These are phyloP conservation scores for Euglossa dilemma DNA, from an alignment of 1,140 invertebrate species.

Conservation along the genomic window DNA sequence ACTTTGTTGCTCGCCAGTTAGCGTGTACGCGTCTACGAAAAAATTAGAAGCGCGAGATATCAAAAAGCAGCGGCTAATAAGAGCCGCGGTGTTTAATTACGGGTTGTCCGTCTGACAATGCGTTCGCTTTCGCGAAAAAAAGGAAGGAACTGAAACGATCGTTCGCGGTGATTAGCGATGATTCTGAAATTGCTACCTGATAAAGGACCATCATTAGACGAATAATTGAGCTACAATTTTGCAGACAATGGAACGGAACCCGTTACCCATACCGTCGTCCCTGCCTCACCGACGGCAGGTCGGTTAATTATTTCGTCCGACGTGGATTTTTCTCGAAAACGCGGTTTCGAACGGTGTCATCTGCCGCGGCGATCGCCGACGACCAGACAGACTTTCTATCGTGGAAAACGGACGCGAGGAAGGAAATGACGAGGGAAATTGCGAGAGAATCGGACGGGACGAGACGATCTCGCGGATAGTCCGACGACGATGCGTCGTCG, in stretches of 20 bases:
- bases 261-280: neutral
- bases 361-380: neutral
- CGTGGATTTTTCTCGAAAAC: neutral
- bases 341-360: neutral
- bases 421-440: too few species aligned
- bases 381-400: neutral
- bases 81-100: slow-evolving; percentile 12
- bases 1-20: neutral
- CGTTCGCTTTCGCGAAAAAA: slow-evolving; percentile 8
- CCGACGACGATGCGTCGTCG: too few species aligned
- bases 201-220: slow-evolving; percentile 27
- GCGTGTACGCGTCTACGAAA: neutral
- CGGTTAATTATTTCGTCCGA: neutral
- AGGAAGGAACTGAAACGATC: neutral
- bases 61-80: neutral
- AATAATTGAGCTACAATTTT: slow-evolving; percentile 41
- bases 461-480: too few species aligned
- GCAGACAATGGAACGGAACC: slow-evolving; percentile 12
- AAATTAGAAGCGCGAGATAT: neutral
- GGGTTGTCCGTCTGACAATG: neutral
- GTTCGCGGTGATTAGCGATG: neutral
- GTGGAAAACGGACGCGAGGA: neutral
- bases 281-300: too few species aligned
- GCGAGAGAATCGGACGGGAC: too few species aligned
- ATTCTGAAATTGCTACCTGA: slow-evolving; percentile 24